Evolutionary conservation across 2,797 vertebrate genomes (phyloP).

Genomic region (Brotula barbata): DNA sequence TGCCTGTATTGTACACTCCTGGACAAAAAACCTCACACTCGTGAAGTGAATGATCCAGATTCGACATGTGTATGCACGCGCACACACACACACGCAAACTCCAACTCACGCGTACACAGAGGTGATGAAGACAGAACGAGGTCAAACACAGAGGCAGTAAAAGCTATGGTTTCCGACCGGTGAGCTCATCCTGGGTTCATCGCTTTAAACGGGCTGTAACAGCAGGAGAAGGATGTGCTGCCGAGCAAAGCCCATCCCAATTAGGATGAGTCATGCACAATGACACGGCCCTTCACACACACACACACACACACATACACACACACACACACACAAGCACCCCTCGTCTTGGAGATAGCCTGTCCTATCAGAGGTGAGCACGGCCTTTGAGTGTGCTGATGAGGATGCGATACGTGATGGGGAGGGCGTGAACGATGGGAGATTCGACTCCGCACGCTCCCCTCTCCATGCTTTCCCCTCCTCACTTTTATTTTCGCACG

Average conservation of each 20-base stretch:
- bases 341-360: conserved; percentile 53
- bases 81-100: conserved; percentile 17
- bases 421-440: conserved; percentile 34
- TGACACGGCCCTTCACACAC: conserved; percentile 42
- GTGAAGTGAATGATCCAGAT: conserved; percentile 37
- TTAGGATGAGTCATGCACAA: conserved; percentile 76
- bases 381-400: conserved; percentile 46
- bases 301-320: conserved; percentile 42
- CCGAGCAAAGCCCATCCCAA: conserved; percentile 68
- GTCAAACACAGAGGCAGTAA: conserved; percentile 73
- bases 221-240: conserved; percentile 68
- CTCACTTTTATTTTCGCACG: conserved; percentile 53
- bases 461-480: conserved; percentile 9
- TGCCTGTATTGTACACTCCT: conserved; percentile 19
- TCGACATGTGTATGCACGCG: conserved; percentile 14
- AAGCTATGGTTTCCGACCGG: conserved; percentile 67
- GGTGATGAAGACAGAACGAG: conserved; percentile 77
- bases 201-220: conserved; percentile 76
- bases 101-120: conserved; percentile 30
- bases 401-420: conserved; percentile 39
- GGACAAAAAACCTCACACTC: conserved; percentile 21
- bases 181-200: conserved; percentile 74
- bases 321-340: conserved; percentile 27
- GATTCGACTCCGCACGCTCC: conserved; percentile 9
- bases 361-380: conserved; percentile 50